Base-by-base conservation (phyloP, 64 coral and sea anemone species). In the Stichodactyla mertensii region DNA sequence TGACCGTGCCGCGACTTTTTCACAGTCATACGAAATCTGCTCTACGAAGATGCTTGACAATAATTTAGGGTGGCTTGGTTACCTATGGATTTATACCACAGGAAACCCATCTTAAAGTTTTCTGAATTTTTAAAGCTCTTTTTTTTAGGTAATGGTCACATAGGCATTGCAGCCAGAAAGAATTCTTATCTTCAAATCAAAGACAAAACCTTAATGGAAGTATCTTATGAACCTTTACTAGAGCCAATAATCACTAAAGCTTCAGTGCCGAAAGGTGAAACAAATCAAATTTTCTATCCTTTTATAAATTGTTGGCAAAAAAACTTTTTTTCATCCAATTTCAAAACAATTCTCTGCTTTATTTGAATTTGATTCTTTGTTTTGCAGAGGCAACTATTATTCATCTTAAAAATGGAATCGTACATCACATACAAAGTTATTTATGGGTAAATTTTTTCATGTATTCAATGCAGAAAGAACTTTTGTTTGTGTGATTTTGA, bases 331-430 rank as follows among this genome's bases (percentile, higher is more conserved):
- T n/a, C 22, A 78, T 55, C 70, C 51, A 74, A 59, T 57, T 18
- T 27, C 20, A 16, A n/a, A 45, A 45, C 36, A 45, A 45, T 64
- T 19, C 4, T 54, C 54, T 24, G 15, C 10, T 45, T 86, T 45
- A 52, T 52, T 24, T 79, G 5, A 10, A 11, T 51, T 79, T 79
- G 5, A 1, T 54, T 61, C 0, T 60, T 85, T 86, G 13, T 26
- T 91, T 88, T 64, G 14, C 77, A 99, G 97, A 99, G 84, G 97
- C 97, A 78, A 95, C 88, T 52, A 83, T 99, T 16, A 95, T 99
- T 87, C 86, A 99, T 71, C 82, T 99, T 54, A 89, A 94, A 77
- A 45, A 85, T 84, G 97, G 97, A 8, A 67, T 88, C 62, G 77
- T 99, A 24, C 88, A 95, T 52, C 90, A 94, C 79, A 62, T 99